Evolutionary conservation across 2,797 vertebrate species (phyloP).

Genomic region (Sibirionetta formosa): DNA sequence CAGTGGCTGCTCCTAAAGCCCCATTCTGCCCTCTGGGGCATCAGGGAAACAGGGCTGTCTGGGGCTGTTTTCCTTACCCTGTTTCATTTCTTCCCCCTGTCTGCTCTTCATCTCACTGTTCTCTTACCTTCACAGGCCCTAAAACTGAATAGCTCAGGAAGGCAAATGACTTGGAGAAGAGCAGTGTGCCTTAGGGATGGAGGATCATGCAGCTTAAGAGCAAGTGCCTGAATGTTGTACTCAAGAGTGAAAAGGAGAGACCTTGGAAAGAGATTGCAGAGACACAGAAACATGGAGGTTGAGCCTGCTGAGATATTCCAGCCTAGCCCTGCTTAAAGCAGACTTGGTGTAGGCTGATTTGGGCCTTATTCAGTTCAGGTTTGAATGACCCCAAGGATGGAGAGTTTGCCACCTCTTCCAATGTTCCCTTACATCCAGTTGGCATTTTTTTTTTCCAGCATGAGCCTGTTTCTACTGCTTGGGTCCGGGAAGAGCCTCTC

Average conservation of each 20-base stretch:
- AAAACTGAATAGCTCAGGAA: background rate
- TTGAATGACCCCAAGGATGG: background rate
- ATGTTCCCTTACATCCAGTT: background rate
- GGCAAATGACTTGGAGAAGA: background rate
- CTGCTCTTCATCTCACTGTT: background rate
- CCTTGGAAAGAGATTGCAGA: background rate
- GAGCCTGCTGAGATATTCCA: background rate
- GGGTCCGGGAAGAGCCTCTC: background rate
- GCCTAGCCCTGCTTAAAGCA: background rate
- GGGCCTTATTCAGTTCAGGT: background rate
- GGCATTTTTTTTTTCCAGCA: background rate
- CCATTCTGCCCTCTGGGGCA: background rate
- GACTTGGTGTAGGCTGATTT: background rate
- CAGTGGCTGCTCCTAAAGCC: background rate
- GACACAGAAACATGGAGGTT: background rate
- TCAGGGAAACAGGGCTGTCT: background rate
- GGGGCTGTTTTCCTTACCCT: background rate
- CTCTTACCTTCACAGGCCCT: background rate
- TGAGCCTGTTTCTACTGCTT: accelerated
- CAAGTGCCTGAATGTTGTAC: background rate
- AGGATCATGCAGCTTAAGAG: accelerated
- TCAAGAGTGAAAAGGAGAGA: background rate
- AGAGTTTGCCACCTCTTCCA: background rate
- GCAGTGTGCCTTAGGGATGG: background rate
- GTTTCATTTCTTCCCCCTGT: background rate